Percentiles rank a stretch among this genome's conserved stretches.
Evolutionary conservation across 1,140 invertebrate genomes (phyloP).

Genomic region (Aphis gossypii): DNA sequence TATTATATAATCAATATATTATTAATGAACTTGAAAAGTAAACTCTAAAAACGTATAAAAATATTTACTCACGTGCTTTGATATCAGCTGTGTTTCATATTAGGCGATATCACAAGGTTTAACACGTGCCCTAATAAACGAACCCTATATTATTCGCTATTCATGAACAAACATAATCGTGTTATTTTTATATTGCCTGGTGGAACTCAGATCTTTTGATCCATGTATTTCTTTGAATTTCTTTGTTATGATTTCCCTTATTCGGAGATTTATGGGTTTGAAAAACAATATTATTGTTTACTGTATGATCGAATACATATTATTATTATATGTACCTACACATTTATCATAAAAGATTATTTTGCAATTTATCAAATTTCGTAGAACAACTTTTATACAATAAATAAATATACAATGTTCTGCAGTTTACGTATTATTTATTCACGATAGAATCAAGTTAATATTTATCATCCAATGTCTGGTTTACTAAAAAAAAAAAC

Average conservation of each 20-base stretch:
- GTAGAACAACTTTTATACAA: neutral
- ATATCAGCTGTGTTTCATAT: neutral
- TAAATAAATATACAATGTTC: neutral
- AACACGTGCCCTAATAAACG: neutral
- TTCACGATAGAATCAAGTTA: neutral
- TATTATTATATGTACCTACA: neutral
- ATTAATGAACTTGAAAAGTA: neutral
- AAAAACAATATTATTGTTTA: neutral
- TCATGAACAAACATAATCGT: constrained; percentile 14
- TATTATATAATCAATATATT: too few relatives aligned
- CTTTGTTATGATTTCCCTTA: neutral
- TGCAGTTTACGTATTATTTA: too few relatives aligned
- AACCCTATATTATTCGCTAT: neutral
- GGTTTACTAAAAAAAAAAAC: too few relatives aligned
- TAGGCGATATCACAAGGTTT: neutral
- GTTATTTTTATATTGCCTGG: neutral
- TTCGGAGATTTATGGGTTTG: neutral
- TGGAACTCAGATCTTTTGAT: neutral
- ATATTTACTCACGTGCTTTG: neutral
- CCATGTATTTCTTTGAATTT: neutral
- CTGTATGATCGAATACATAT: neutral
- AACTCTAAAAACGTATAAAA: neutral
- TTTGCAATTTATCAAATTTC: neutral
- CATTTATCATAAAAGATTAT: neutral
- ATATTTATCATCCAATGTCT: too few relatives aligned